Conservation (phyloP, 2,888 invertebrate genomes). For the Crioceris asparagi region DNA sequence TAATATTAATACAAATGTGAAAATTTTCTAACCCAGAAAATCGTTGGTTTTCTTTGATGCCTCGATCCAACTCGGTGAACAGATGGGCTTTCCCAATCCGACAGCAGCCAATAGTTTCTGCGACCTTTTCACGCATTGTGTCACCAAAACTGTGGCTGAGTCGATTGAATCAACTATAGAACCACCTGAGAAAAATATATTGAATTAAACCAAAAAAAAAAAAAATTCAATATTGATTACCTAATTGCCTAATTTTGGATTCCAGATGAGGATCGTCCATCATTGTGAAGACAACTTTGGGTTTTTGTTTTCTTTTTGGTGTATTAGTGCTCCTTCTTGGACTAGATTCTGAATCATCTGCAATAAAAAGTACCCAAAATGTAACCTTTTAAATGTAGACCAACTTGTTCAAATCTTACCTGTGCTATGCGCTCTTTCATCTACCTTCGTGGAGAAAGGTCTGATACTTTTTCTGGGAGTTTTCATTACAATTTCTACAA, state of each 20-base stretch:
- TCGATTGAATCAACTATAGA: slow-evolving; percentile 40
- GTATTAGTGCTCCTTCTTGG: no score
- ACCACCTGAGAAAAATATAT: slow-evolving; percentile 39
- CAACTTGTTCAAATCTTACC: no score
- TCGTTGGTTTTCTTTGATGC: slow-evolving; percentile 28
- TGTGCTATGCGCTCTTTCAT: no score
- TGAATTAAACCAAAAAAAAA: not conserved
- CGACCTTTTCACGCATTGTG: slow-evolving; percentile 45
- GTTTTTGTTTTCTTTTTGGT: slow-evolving; percentile 26
- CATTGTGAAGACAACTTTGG: slow-evolving; percentile 37
- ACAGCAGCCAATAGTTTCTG: slow-evolving; percentile 50
- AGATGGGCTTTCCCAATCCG: slow-evolving; percentile 50
- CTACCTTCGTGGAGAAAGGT: no score
- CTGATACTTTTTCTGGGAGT: no score
- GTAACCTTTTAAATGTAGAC: no score
- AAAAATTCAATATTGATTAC: slow-evolving; percentile 18
- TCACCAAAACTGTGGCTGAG: slow-evolving; percentile 44
- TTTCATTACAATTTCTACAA: no score
- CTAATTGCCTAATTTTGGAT: slow-evolving; percentile 28
- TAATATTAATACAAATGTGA: slow-evolving; percentile 1
- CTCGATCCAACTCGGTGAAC: slow-evolving; percentile 34
- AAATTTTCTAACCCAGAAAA: slow-evolving; percentile 29
- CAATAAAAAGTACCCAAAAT: no score
- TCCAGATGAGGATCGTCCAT: slow-evolving; percentile 32
- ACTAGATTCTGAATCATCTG: no score